Evolutionary conservation across 2,797 vertebrate species (phyloP), one percentile per base, ranked within the genome.

Genomic region (Heterohyrax brucei): DNA sequence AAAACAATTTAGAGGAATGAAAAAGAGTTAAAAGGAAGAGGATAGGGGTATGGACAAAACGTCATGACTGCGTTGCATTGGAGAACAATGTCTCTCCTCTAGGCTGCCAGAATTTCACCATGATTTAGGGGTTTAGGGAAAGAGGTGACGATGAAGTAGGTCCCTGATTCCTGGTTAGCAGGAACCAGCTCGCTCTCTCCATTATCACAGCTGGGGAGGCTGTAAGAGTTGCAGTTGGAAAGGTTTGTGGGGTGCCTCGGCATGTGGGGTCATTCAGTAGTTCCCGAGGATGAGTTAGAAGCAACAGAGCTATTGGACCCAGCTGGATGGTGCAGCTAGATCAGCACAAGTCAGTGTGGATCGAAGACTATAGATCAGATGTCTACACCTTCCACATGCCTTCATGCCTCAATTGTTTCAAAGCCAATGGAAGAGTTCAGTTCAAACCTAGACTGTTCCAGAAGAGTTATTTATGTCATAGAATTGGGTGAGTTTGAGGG

Each of bases 1-100:
- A 77, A 16, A 93, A 90, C 6, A 85, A n/a, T 88, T 92, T 70
- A 19, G 24, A 95, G 68, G 28, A 44, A 87, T 48, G 53, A 33
- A 21, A 8, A 88, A 19, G 14, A 28, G 8, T 88, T 68, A 39
- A 88, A 81, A 85, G 12, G 26, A 85, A 56, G 7, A 39, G 2
- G 7, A 46, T 64, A 30, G 16, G 28, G 22, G 4, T 64, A 18
- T 4, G 64, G 33, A 81, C 14, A 91, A 26, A 80, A 82, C 28
- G 1, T 53, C 28, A 73, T 77, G 16, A 87, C 50, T 0, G 13
- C 4, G n/a, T 46, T 7, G 0, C 66, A 4, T 30, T 66, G 1
- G 8, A 68, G 26, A 56, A 14, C n/a, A 44, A 18, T 53, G 22
- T 84, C 87, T 94, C 33, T 18, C 10, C 8, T 87, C 21, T 18